These are phyloP conservation scores for Arenicola marina DNA, from an alignment of 2,888 invertebrate species.

Conservation along the genomic window DNA sequence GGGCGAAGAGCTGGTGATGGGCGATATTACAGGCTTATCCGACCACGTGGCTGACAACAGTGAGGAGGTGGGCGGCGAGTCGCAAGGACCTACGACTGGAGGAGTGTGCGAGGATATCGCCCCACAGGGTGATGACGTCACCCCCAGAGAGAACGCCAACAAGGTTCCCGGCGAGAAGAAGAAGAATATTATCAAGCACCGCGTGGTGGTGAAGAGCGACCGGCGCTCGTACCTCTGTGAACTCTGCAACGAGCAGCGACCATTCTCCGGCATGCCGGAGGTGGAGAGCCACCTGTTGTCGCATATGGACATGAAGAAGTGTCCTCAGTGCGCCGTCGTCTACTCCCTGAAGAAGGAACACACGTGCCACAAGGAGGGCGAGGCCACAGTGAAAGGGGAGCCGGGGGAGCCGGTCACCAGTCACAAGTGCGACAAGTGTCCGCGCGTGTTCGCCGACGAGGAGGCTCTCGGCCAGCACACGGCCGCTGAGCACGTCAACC, in stretches of 20 bases:
- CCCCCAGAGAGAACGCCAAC: too few relatives aligned
- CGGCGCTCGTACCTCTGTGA: neutral
- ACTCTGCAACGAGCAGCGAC: neutral
- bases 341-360: neutral
- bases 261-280: neutral
- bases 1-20: too few relatives aligned
- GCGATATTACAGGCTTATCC: too few relatives aligned
- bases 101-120: too few relatives aligned
- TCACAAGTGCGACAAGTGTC: neutral
- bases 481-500: neutral
- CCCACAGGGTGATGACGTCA: too few relatives aligned
- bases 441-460: slow-evolving; percentile 1
- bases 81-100: too few relatives aligned
- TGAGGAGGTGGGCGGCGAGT: too few relatives aligned
- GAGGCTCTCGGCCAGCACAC: neutral
- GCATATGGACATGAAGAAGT: slow-evolving; percentile 1
- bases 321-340: slow-evolving; percentile 5
- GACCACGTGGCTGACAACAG: too few relatives aligned
- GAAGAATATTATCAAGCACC: too few relatives aligned
- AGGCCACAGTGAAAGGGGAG: neutral
- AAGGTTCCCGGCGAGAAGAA: too few relatives aligned
- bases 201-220: too few relatives aligned
- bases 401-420: neutral
- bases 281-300: neutral
- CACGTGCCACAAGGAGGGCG: neutral